phyloP scores from a whole-genome alignment of 2,888 invertebrate genomes.

The Rhagonycha lutea region DNA sequence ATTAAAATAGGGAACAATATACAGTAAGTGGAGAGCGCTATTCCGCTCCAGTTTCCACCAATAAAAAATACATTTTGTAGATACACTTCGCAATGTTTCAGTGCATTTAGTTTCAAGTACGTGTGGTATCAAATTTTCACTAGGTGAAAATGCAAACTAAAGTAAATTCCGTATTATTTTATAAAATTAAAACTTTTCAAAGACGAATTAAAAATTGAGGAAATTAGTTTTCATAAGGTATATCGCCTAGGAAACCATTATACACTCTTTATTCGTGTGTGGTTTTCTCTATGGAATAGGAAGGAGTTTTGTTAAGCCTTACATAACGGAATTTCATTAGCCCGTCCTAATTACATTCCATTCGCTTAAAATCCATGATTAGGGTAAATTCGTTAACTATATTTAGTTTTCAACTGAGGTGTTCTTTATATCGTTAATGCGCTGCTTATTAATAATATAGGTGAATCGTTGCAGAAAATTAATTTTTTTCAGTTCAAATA shows the following conservation, averaged over 20 bases:
- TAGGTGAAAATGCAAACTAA: background rate
- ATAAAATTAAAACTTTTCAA: background rate
- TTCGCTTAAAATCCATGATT: constrained; percentile 16
- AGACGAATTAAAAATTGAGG: background rate
- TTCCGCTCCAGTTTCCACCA: background rate
- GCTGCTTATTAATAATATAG: background rate
- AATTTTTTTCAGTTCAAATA: background rate
- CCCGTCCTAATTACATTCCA: constrained; percentile 35
- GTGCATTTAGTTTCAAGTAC: background rate
- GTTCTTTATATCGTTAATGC: background rate
- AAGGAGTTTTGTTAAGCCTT: constrained; percentile 18
- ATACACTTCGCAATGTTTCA: background rate
- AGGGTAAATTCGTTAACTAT: constrained; percentile 9
- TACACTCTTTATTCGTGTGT: background rate
- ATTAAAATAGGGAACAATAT: background rate
- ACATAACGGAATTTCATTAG: constrained; percentile 38
- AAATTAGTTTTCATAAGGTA: background rate
- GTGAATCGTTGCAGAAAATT: background rate
- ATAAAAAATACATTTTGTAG: background rate
- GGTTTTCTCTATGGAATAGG: background rate
- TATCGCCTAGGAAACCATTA: background rate
- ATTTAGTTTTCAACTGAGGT: constrained; percentile 6
- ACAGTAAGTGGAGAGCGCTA: background rate
- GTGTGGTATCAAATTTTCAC: background rate
- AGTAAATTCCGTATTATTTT: background rate